These are phyloP conservation scores for Atrichornis clamosus DNA, from an alignment of 2,113 vertebrate species.

Conservation along the genomic window DNA sequence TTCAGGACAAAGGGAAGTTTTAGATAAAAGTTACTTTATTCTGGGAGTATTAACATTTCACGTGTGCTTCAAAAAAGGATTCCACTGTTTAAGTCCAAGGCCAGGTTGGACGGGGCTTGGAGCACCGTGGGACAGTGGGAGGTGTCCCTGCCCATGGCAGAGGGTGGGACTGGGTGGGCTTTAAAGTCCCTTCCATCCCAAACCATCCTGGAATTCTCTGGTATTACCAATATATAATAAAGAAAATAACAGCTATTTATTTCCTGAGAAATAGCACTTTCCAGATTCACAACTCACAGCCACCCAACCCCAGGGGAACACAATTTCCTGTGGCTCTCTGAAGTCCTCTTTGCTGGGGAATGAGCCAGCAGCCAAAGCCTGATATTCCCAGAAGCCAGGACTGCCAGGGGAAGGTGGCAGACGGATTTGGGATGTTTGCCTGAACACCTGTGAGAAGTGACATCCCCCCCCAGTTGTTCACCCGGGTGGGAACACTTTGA, in stretches of 20 bases:
- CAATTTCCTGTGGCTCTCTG: not conserved
- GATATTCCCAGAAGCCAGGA: not conserved
- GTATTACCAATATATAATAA: too few species aligned
- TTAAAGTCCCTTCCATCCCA: not conserved
- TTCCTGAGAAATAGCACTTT: not conserved
- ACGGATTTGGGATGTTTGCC: not conserved
- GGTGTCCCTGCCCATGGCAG: not conserved
- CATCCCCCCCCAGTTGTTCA: not conserved
- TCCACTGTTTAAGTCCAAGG: not conserved
- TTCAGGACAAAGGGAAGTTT: not conserved
- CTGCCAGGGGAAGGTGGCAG: not conserved
- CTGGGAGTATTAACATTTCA: not conserved
- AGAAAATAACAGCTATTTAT: not conserved
- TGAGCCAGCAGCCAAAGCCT: not conserved
- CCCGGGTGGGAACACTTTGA: not conserved
- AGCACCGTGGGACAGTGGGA: not conserved
- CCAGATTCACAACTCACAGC: not conserved
- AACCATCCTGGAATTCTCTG: not conserved
- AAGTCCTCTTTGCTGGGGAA: not conserved
- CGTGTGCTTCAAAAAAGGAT: not conserved
- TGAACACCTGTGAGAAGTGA: not conserved
- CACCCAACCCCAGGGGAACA: not conserved
- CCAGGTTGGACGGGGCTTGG: not conserved
- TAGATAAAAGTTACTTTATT: not conserved
- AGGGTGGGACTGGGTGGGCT: accelerated